Evolutionary conservation across 30 jellyfish, hydroid and myxozoan genomes (phyloP).

Genomic region (Aurelia aurita): DNA sequence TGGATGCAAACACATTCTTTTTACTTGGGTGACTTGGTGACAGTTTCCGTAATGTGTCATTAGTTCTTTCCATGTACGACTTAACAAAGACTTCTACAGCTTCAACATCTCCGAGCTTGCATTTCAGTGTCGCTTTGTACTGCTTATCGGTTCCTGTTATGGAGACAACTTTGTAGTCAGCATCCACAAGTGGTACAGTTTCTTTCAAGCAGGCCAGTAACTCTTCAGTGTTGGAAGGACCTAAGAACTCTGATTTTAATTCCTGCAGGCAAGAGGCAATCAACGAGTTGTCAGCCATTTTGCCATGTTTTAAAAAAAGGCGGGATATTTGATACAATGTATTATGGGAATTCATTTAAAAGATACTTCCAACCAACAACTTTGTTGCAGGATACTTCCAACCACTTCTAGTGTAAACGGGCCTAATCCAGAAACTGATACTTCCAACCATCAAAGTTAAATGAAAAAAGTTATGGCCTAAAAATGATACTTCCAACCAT

Average conservation of each 20-base stretch:
- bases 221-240: not conserved
- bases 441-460: too few species aligned
- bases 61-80: not conserved
- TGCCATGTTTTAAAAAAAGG: too few species aligned
- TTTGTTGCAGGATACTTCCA: too few species aligned
- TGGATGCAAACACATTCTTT: not conserved
- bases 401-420: too few species aligned
- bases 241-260: not conserved
- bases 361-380: too few species aligned
- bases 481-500: too few species aligned
- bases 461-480: too few species aligned
- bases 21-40: not conserved
- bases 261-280: not conserved
- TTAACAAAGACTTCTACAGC: not conserved
- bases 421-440: too few species aligned
- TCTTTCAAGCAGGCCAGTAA: not conserved
- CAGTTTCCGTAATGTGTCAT: not conserved
- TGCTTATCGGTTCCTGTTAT: not conserved
- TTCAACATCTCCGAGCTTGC: not conserved
- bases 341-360: too few species aligned
- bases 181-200: not conserved
- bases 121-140: conserved; percentile 2
- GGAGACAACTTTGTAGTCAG: not conserved
- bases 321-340: too few species aligned
- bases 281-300: too few species aligned